Conservation (phyloP, 2,888 invertebrate species). For the Crematogaster levior region DNA sequence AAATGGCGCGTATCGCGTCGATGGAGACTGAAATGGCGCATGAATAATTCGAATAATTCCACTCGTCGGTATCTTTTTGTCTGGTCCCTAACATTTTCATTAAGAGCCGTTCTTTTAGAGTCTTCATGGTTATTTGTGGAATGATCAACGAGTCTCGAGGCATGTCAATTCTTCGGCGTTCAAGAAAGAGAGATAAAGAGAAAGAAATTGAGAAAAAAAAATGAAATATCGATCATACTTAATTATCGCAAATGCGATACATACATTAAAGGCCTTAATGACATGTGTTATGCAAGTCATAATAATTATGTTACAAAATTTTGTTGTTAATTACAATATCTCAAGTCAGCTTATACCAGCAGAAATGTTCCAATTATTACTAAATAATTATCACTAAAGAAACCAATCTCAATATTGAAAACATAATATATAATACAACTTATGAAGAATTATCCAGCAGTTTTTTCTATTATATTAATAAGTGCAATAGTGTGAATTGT, state of each 20-base stretch:
- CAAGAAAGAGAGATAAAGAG: background rate
- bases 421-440: background rate
- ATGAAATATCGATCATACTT: conserved; percentile 7
- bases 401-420: background rate
- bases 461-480: background rate
- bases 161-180: conserved; percentile 43
- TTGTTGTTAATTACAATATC: background rate
- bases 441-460: background rate
- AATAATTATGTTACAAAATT: background rate
- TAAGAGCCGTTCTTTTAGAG: conserved; percentile 59
- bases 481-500: background rate
- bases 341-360: background rate
- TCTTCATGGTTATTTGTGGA: conserved; percentile 69
- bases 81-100: conserved; percentile 69
- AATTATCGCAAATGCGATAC: conserved; percentile 20
- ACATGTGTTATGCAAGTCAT: background rate
- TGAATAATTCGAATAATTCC: conserved; percentile 59
- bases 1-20: conserved; percentile 44
- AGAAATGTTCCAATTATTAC: background rate
- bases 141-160: conserved; percentile 58
- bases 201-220: background rate
- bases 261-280: background rate
- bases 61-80: conserved; percentile 53
- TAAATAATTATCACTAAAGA: background rate
- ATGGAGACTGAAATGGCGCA: conserved; percentile 19